Base-by-base conservation (phyloP, 2,888 invertebrate genomes). In the Sthenelais limicola region DNA sequence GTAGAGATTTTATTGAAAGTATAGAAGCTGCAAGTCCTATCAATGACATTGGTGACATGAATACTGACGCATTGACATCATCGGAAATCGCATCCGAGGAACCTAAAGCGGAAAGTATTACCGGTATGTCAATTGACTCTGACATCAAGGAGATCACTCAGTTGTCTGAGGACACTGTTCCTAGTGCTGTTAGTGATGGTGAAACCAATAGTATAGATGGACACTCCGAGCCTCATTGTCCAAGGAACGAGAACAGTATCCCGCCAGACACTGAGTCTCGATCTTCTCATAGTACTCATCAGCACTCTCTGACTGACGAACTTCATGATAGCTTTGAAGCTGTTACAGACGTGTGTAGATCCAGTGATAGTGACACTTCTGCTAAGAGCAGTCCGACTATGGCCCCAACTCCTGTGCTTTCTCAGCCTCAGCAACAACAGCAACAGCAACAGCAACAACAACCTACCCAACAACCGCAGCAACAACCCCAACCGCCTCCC, bases 361-460 rank as follows among this genome's bases (percentile, higher is more conserved):
- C 47, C 47, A 43, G 47, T 43, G 67, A 67, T 32, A 67, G 67
- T 67, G 67, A 47, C 28, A 62, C 62, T 38, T 48, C 48, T 30
- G n/a, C 47, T 43, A n/a, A 43, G 47, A 43, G 47, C n/a, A 43
- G 12, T 15, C 47, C n/a, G n/a, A 35, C 43, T 24, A 62, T 24
- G 62, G 38, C 62, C 21, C 43, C 62, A 26, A 62, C 38, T 28
- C 67, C 67, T 48, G n/a, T 48, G 26, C n/a, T 43, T 5, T 48
- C 32, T 48, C 67, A 67, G 9, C 67, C 47, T 43, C 66, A 43
- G 12, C 66, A 66, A 21, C 66, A 43, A 21, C 66, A 43, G 21
- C 67, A 3, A 15, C 38, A 43, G 18, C 66, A 7, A 3, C 66
- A 38, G 1, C 66, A 66, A 9, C 21, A 3, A 21, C 66, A 66